Evolutionary conservation across 1,140 invertebrate genomes (phyloP), one percentile per base, ranked within the genome.

Genomic region (Drosophila busckii): DNA sequence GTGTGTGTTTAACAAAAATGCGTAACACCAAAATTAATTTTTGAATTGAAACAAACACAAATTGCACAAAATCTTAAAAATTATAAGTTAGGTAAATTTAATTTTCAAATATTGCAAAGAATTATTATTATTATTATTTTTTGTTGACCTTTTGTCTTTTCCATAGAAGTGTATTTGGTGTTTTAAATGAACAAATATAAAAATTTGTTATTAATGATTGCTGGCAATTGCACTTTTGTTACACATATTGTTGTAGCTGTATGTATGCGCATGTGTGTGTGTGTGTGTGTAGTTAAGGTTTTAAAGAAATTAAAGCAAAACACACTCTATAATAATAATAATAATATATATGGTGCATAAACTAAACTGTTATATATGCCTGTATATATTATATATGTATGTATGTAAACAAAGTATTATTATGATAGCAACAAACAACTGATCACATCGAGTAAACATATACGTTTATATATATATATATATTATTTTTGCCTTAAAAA

Each of bases 401-500:
- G n/a, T n/a, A n/a, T n/a, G n/a, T 37, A 38, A 40, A 38, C 46
- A 61, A 50, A 35, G 64, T 62, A 54, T 58, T 62, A 70, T 62
- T 37, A 66, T 62, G 58, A 64, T 80, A 80, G 73, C 69, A 80
- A 80, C 75, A 80, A 70, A 80, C 55, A 13, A 22, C 54, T 52
- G 75, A 80, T 80, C 68, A 80, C 75, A 78, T 78, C 56, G 40
- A 50, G 58, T 63, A 65, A 64, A 75, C 61, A 70, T 42, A 54
- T 69, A 62, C 42, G 25, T 55, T 46, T 35, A 45, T 49, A n/a
- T n/a, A n/a, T n/a, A n/a, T n/a, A n/a, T 26, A 22, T 34, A 62
- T 31, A 68, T 49, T 54, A 53, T 45, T 38, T n/a, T n/a, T n/a
- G n/a, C n/a, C 69, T 73, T 80, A 82, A 50, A 5, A 75, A 80